phyloP scores from a whole-genome alignment of 2,797 vertebrate species.

The Kryptolebias ocellatus region DNA sequence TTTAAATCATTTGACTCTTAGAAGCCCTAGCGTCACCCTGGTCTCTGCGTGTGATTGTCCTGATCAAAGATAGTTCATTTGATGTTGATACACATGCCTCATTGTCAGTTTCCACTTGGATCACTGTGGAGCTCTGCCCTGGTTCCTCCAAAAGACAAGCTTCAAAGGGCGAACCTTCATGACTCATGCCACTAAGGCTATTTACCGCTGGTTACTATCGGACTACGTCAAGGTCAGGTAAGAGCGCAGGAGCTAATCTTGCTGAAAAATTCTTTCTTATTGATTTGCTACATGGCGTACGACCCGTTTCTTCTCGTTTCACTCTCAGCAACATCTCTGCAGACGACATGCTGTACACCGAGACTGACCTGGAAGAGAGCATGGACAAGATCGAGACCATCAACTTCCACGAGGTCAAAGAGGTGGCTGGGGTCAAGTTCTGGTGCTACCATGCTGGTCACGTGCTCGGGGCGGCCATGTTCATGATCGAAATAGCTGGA shows the following conservation, averaged over 20 bases:
- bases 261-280: not conserved
- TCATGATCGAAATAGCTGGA: slow-evolving; percentile 97
- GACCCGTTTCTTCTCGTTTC: not conserved
- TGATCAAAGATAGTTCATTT: not conserved
- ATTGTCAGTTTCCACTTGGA: slow-evolving; percentile 93
- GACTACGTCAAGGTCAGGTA: slow-evolving; percentile 85
- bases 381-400: slow-evolving; percentile 99
- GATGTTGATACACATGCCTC: not conserved
- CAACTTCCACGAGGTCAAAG: slow-evolving; percentile 98
- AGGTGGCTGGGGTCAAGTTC: slow-evolving; percentile 92
- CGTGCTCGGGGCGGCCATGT: slow-evolving; percentile 96
- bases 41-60: not conserved
- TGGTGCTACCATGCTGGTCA: slow-evolving; percentile 97
- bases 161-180: slow-evolving; percentile 97
- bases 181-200: slow-evolving; percentile 97
- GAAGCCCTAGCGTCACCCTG: not conserved
- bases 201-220: slow-evolving; percentile 96
- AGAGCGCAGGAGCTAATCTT: not conserved
- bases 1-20: not conserved
- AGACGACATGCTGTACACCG: slow-evolving; percentile 97
- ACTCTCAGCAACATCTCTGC: slow-evolving; percentile 92
- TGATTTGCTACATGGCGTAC: not conserved
- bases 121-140: slow-evolving; percentile 94
- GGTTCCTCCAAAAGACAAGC: slow-evolving; percentile 98
- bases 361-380: slow-evolving; percentile 96